Base-by-base conservation (phyloP, 2,113 vertebrate species). In the Haliaeetus leucogaster region DNA sequence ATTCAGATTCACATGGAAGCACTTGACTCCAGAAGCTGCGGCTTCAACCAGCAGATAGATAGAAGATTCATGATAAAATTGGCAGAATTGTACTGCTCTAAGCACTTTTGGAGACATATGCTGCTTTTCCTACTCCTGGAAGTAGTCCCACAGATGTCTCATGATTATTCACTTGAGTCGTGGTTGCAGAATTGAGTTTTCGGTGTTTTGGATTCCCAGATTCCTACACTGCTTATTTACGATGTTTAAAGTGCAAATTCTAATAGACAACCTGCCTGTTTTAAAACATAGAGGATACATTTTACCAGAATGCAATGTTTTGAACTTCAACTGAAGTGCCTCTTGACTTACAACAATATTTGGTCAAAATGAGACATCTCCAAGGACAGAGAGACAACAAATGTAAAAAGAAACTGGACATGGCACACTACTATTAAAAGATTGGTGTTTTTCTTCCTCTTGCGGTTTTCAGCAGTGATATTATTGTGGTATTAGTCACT, bases 101-200 rank as follows among this genome's bases (percentile, higher is more conserved):
- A 94, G 93, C 85, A 81, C 82, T 95, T 88, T 82, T 0, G 3
- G 88, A 93, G 92, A 63, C 92, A 96, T 96, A 96, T 95, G 93
- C 92, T 94, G 85, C 87, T 96, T 91, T 91, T 85, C 53, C 85
- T 86, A 11, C 85, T 93, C n/a, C 82, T 97, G 97, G 92, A 94
- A 94, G 52, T 36, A 84, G 76, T 94, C 95, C 97, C 95, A 86
- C 90, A 88, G 94, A 95, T 94, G 92, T 78, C 92, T 96, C 76
- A 96, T 94, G 96, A 86, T 90, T 90, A 90, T 95, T 90, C 93
- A 43, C 92, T 96, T 90, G 88, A 96, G 82, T 97, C 90, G 86
- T 59, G 85, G 45, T 58, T 62, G 58, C 88, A 67, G 82, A 80
- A 70, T 38, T 82, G 93, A 88, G 20, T 61, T 86, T 65, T 77